Conservation (phyloP, 2,113 vertebrate species). For the Equus przewalskii region DNA sequence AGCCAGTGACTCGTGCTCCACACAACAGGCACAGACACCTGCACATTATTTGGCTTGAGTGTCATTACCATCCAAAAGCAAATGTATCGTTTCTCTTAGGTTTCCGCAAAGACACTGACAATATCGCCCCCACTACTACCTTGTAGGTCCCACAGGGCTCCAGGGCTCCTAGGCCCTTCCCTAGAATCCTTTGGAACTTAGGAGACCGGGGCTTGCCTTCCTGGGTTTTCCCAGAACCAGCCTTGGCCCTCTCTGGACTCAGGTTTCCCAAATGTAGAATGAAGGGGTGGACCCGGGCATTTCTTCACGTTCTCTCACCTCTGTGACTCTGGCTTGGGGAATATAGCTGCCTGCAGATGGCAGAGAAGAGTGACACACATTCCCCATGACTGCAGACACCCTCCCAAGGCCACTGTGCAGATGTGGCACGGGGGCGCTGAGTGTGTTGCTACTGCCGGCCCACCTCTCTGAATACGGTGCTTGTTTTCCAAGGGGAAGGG, state of each 20-base stretch:
- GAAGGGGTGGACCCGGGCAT: not conserved
- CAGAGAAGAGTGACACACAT: not conserved
- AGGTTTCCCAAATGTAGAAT: not conserved
- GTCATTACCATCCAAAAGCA: not conserved
- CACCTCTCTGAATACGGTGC: not conserved
- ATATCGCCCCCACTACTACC: not conserved
- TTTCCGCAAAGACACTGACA: not conserved
- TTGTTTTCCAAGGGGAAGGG: not conserved
- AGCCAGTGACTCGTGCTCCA: accelerated
- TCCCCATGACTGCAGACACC: not conserved
- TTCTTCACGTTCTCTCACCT: not conserved
- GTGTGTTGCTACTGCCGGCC: accelerated
- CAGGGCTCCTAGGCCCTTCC: not conserved
- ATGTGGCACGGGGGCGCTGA: accelerated
- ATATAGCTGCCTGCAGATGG: not conserved
- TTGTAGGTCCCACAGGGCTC: not conserved
- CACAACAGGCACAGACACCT: not conserved
- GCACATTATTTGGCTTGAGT: not conserved
- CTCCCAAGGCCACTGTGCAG: not conserved
- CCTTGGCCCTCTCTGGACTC: not conserved
- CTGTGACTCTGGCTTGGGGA: not conserved
- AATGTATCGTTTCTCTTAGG: not conserved
- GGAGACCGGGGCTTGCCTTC: not conserved
- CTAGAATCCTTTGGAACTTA: not conserved
- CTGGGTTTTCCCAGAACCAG: not conserved